Conservation (phyloP, 2,113 vertebrate species). For the Chloroceryle aenea region DNA sequence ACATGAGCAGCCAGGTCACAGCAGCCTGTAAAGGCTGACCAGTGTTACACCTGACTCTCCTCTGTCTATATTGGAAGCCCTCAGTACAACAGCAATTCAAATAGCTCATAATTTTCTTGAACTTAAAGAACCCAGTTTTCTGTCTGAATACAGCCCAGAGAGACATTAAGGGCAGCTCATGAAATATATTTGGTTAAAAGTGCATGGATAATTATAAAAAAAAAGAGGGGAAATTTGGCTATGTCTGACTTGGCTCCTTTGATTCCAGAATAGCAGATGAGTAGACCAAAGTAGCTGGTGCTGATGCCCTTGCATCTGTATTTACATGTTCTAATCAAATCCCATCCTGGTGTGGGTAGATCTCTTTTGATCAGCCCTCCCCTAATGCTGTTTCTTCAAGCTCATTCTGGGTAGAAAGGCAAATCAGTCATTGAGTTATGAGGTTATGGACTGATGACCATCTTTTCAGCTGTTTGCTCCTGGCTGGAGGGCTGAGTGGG, state of each 20-base stretch:
- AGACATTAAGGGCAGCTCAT: not conserved
- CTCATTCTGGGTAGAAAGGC: not conserved
- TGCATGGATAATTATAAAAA: not conserved
- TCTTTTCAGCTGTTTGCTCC: not conserved
- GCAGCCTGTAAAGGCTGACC: not conserved
- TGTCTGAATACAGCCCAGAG: not conserved
- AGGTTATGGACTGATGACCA: not conserved
- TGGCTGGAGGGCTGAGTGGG: not conserved
- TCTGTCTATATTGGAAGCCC: not conserved
- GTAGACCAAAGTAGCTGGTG: not conserved
- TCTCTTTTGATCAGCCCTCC: not conserved
- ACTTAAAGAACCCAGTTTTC: not conserved
- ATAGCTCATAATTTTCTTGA: not conserved
- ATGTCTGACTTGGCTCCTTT: not conserved
- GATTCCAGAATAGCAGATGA: not conserved
- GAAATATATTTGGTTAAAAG: not conserved
- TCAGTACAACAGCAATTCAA: rapidly evolving
- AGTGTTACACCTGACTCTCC: not conserved
- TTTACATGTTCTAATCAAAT: not conserved
- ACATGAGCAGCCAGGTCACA: not conserved
- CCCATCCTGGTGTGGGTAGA: too few relatives aligned
- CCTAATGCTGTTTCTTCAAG: not conserved
- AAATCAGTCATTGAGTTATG: not conserved
- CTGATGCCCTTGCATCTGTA: not conserved
- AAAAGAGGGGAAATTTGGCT: not conserved